Conservation (phyloP, 2,797 vertebrate genomes). For the Picus viridis region DNA sequence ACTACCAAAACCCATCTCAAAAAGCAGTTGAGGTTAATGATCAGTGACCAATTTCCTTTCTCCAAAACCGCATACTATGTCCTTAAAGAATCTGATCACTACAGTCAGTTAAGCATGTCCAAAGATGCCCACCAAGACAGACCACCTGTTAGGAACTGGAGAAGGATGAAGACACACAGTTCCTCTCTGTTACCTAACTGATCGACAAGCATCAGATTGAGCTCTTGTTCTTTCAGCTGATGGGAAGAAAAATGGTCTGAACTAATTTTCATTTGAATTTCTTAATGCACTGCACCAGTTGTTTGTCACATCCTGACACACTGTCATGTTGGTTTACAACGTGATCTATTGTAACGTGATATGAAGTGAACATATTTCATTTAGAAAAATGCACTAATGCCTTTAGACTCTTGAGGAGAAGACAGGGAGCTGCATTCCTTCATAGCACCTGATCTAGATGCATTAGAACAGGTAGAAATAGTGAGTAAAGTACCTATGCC, state of each 20-base stretch:
- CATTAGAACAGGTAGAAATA: slow-evolving; percentile 37
- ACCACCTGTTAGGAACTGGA: background rate
- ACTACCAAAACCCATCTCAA: slow-evolving; percentile 20
- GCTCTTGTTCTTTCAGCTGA: slow-evolving; percentile 20
- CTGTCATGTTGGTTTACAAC: slow-evolving; percentile 48
- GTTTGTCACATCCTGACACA: slow-evolving; percentile 49
- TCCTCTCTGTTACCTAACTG: slow-evolving; percentile 8
- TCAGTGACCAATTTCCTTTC: background rate
- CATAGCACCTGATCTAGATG: slow-evolving; percentile 31
- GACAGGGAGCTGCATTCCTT: slow-evolving; percentile 25
- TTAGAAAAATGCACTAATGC: slow-evolving; percentile 35
- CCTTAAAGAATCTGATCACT: slow-evolving; percentile 13
- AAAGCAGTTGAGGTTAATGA: background rate
- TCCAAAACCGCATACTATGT: background rate
- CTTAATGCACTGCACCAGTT: slow-evolving; percentile 46
- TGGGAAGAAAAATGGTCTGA: slow-evolving; percentile 56
- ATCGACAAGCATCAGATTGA: slow-evolving; percentile 24
- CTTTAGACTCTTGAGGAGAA: slow-evolving; percentile 27
- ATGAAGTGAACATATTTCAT: slow-evolving; percentile 61
- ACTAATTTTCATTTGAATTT: slow-evolving; percentile 67
- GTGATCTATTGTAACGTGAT: slow-evolving; percentile 47
- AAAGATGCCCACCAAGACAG: background rate
- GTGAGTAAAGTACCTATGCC: background rate
- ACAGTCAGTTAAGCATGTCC: background rate
- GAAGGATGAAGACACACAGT: background rate